Evolutionary conservation across 2,797 vertebrate species (phyloP).

Genomic region (Champsocephalus esox): DNA sequence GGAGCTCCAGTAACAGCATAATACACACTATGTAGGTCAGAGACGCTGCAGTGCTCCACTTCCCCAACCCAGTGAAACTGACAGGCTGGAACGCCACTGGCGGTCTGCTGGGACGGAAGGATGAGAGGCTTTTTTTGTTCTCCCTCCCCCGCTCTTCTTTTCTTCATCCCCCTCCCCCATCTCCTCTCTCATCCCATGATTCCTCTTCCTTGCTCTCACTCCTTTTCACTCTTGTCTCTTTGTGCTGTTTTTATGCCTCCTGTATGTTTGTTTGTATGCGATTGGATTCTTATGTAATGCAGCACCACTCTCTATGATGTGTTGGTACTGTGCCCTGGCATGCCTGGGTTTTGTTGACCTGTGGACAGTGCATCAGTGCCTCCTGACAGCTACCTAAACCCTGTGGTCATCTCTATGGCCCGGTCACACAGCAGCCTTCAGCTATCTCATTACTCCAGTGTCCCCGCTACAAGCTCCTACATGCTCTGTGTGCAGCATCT

Average conservation of each 20-base stretch:
- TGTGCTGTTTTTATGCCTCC: constrained; percentile 59
- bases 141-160: constrained; percentile 47
- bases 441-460: constrained; percentile 53
- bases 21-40: constrained; percentile 86
- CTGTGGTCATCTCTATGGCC: constrained; percentile 49
- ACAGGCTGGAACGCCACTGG: constrained; percentile 84
- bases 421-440: constrained; percentile 54
- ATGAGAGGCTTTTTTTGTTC: constrained; percentile 72
- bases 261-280: constrained; percentile 35
- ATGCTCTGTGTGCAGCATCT: constrained; percentile 41
- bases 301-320: constrained; percentile 23
- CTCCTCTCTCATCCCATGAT: constrained; percentile 34
- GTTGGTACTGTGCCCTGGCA: constrained; percentile 33
- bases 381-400: constrained; percentile 51
- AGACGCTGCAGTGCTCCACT: constrained; percentile 85
- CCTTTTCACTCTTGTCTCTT: constrained; percentile 58
- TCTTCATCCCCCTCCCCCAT: constrained; percentile 65
- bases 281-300: constrained; percentile 54
- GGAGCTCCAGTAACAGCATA: constrained; percentile 82
- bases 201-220: constrained; percentile 43
- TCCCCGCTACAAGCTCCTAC: constrained; percentile 55
- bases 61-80: constrained; percentile 81
- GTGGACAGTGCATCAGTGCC: constrained; percentile 38
- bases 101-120: constrained; percentile 82
- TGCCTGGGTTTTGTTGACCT: constrained; percentile 43